Conservation (phyloP, 1,140 invertebrate genomes). For the Pissodes strobi region DNA sequence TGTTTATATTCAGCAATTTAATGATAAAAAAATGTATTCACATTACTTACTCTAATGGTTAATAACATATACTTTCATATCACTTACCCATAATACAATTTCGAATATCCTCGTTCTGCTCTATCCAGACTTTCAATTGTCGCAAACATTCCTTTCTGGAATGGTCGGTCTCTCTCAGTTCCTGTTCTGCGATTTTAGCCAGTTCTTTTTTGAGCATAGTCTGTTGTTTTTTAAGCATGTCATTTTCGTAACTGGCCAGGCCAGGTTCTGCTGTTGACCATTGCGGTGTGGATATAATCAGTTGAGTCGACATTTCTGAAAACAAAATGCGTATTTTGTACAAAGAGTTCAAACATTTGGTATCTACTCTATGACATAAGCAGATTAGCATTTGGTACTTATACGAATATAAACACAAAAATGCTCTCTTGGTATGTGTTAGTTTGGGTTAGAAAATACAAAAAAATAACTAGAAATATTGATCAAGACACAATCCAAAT, state of each 20-base stretch:
- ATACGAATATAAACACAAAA: no score
- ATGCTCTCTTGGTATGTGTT: no score
- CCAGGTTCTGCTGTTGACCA: constrained; percentile 25
- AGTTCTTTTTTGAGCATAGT: constrained; percentile 54
- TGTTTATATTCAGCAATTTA: not conserved
- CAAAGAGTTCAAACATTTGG: no score
- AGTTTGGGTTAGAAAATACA: no score
- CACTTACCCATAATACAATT: constrained; percentile 66
- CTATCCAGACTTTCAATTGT: constrained; percentile 69
- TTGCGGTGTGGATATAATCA: constrained; percentile 45
- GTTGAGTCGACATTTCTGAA: constrained; percentile 31
- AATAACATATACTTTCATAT: not conserved
- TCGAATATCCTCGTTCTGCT: constrained; percentile 68
- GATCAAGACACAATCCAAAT: no score
- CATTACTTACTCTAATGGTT: not conserved
- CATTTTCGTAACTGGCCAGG: constrained; percentile 23
- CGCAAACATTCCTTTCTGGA: constrained; percentile 63
- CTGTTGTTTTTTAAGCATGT: constrained; percentile 34
- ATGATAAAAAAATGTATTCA: constrained; percentile 1
- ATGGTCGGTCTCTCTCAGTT: constrained; percentile 67
- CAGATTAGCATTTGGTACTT: no score
- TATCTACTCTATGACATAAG: no score
- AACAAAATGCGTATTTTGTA: not conserved
- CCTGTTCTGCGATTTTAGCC: constrained; percentile 62
- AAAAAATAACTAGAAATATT: no score